These are phyloP conservation scores for Hartigia nigra DNA, from an alignment of 2,888 invertebrate species.

Conservation along the genomic window DNA sequence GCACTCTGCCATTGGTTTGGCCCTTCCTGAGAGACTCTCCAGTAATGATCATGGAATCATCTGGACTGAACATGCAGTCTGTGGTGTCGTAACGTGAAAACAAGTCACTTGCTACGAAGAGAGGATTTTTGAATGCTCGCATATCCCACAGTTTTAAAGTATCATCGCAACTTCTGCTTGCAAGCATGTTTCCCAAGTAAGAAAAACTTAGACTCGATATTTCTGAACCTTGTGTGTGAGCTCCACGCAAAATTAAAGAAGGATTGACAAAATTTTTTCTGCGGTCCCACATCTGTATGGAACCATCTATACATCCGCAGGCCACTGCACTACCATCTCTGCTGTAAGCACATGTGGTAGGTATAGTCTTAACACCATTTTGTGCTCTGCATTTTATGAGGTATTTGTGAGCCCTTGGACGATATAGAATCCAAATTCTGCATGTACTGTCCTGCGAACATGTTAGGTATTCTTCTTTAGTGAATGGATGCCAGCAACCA, in stretches of 20 bases:
- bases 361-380: constrained; percentile 87
- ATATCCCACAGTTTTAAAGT: constrained; percentile 96
- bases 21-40: constrained; percentile 83
- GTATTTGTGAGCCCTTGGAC: constrained; percentile 81
- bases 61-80: constrained; percentile 90
- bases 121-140: constrained; percentile 81
- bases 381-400: constrained; percentile 89
- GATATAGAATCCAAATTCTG: constrained; percentile 88
- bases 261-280: constrained; percentile 92
- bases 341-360: constrained; percentile 86
- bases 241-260: constrained; percentile 78
- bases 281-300: constrained; percentile 97
- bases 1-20: constrained; percentile 72
- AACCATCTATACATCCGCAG: constrained; percentile 94
- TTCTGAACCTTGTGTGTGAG: constrained; percentile 83
- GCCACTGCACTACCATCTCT: constrained; percentile 89
- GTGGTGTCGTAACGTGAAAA: constrained; percentile 88
- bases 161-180: constrained; percentile 90
- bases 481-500: constrained; percentile 92
- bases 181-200: constrained; percentile 82
- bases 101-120: constrained; percentile 77
- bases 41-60: constrained; percentile 89
- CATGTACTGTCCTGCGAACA: constrained; percentile 94
- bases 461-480: constrained; percentile 93
- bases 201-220: constrained; percentile 89